Conservation (phyloP, 2,797 vertebrate genomes). For the Sphenodon punctatus region DNA sequence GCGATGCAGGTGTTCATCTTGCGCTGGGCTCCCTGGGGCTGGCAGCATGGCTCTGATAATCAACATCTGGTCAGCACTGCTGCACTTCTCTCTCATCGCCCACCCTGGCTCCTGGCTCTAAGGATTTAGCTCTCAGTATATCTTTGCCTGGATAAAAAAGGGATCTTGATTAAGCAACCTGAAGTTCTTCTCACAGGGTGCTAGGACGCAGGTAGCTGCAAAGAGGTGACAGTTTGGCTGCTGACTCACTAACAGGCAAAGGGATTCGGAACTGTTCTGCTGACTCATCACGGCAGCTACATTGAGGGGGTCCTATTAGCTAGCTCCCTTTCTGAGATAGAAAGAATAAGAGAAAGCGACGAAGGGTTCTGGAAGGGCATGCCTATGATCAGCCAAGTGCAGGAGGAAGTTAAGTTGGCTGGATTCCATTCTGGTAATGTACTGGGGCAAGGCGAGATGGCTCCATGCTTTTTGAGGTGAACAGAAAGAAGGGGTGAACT, state of each 20-base stretch:
- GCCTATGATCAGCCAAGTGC: not conserved
- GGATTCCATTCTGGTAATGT: too few species aligned
- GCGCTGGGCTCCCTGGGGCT: constrained; percentile 14
- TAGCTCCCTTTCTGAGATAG: not conserved
- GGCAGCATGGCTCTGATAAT: constrained; percentile 22
- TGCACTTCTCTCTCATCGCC: not conserved
- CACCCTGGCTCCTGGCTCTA: not conserved
- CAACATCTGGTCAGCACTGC: accelerated
- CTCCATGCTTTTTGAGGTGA: accelerated
- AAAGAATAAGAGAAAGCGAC: not conserved
- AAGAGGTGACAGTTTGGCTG: too few species aligned
- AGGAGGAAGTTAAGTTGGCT: constrained; percentile 1
- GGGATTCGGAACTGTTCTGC: not conserved
- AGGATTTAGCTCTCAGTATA: too few species aligned
- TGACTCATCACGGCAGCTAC: not conserved
- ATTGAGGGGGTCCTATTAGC: not conserved
- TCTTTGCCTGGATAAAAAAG: too few species aligned
- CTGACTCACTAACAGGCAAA: too few species aligned
- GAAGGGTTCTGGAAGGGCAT: not conserved
- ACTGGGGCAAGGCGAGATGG: not conserved
- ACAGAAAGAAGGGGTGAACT: not conserved
- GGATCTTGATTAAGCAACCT: too few species aligned
- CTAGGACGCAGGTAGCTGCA: too few species aligned
- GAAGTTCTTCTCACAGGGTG: too few species aligned
- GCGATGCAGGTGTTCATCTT: constrained; percentile 47